Evolutionary conservation across 2,888 invertebrate genomes (phyloP), one percentile per base, ranked within the genome.

Genomic region (Poecilobothrus nobilitatus): DNA sequence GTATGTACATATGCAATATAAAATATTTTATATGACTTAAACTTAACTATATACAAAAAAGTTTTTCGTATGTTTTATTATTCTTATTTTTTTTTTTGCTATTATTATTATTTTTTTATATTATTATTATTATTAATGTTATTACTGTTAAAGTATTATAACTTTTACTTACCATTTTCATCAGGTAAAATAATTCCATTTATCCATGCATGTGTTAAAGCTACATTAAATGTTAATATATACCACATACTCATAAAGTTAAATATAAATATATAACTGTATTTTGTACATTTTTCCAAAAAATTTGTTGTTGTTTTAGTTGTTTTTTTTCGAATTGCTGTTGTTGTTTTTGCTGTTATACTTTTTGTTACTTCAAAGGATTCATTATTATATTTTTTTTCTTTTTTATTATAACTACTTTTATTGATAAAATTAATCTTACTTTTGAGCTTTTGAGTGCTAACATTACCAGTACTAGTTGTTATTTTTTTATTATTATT

Each of bases 121-220:
- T 44, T 53, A 18, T 53, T 18, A 12, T 12, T 53, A 53, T 53
- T 12, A 12, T 6, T 53, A 53, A 53, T 18, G 18, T 53, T 37
- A 37, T 37, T 27, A 27, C 27, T 27, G 27, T 27, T 10, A 37
- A 37, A 37, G 37, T 37, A 37, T 10, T 12, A 37, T 18, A 15
- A 53, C 7, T 63, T 27, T 63, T 3, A 63, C 63, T 63, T 63
- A 63, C 63, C 63, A 63, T 63, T 63, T 63, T 63, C 63, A 63
- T 63, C 63, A 18, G 63, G 63, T 63, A 63, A 63, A n/a, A 63
- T 63, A n/a, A 63, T 63, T 27, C 63, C 63, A 63, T 63, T 63
- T 27, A 63, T 63, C 63, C 63, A 63, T 53, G 53, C 53, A 53
- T 53, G 53, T 53, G 53, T 53, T 18, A 53, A 53, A 53, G 53